Evolutionary conservation across 2,113 vertebrate genomes (phyloP), one percentile per base, ranked within the genome.

Genomic region (Manacus vitellinus): DNA sequence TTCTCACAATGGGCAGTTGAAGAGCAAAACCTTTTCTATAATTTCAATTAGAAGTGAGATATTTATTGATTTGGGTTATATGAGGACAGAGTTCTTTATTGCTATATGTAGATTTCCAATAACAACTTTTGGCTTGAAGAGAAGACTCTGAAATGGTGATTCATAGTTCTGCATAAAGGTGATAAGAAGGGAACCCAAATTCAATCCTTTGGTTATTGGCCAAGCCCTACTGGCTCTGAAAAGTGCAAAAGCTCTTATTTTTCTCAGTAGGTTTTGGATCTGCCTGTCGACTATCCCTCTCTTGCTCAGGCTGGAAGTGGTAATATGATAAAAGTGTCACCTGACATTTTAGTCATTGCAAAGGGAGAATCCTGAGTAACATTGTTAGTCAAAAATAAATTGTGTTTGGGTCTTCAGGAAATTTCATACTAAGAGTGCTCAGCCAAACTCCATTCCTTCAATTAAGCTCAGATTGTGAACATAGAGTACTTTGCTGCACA

Each of bases 1-100:
- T 80, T 86, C 77, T 95, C 61, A 95, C 61, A 92, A 84, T 58
- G 39, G 63, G 27, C 41, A 85, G 24, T 33, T 80, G 35, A 92
- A 90, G 44, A 90, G 54, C 24, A 83, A 92, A 95, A 71, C 23
- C 35, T 87, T 62, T 91, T 43, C 63, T 88, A 25, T 77, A 68
- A 74, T 89, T 96, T 95, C 63, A 89, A 12, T 79, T 80, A 94
- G 47, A 95, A 92, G 35, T 52, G 62, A 83, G 74, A 75, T 92
- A 77, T 86, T 90, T 94, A 88, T 90, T 85, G 81, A 77, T 74
- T 74, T 93, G 24, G 41, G 66, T 88, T 37, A 46, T 47, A 51
- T 22, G 46, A 73, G 72, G 76, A 70, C 12, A 10, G 12, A 12
- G 35, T 59, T 79, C 35, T 71, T 71, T 77, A 88, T 74, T 86